Base-by-base conservation (phyloP, 2,888 invertebrate genomes). In the Tromatobia lineatoria region DNA sequence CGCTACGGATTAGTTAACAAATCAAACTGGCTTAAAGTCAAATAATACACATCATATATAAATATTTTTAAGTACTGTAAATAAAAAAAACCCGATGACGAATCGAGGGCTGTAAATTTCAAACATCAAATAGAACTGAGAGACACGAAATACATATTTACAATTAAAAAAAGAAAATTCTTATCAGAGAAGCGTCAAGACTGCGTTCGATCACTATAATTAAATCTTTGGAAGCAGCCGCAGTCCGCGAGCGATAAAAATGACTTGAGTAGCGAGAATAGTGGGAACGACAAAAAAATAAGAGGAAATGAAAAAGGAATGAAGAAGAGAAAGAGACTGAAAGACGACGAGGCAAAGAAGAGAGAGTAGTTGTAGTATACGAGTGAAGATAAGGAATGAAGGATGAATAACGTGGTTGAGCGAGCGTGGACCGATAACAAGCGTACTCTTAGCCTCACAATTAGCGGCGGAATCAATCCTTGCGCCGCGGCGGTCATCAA, bases 381-480 rank as follows among this genome's bases (percentile, higher is more conserved):
- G 81, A 81, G 66, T 75, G 52, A 70, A 83, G 83, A 85, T 82
- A 83, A 83, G 80, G 73, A 77, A 82, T 82, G 80, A 80, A 80
- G 71, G 87, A 84, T 85, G 82, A 82, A 87, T 82, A 87, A 80
- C 73, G 79, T 84, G 83, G 86, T 71, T 85, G 83, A 86, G 85
- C 85, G 76, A 87, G 82, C 81, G 54, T 64, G 80, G 86, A 80
- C 73, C 85, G 88, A 89, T 88, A 87, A 88, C 86, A 85, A 87
- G 88, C 81, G 85, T 88, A 87, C 88, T 88, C 88, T 90, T 91
- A 87, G 86, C 87, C 84, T 84, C 87, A 90, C 90, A 90, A 90
- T 91, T 91, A 91, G 89, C 88, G 87, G 87, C 88, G 87, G 87
- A 90, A 91, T 91, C 89, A 90, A 91, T 90, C 89, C 88, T 71